phyloP scores from a whole-genome alignment of 2,113 vertebrate species.

The Urocolius indicus region DNA sequence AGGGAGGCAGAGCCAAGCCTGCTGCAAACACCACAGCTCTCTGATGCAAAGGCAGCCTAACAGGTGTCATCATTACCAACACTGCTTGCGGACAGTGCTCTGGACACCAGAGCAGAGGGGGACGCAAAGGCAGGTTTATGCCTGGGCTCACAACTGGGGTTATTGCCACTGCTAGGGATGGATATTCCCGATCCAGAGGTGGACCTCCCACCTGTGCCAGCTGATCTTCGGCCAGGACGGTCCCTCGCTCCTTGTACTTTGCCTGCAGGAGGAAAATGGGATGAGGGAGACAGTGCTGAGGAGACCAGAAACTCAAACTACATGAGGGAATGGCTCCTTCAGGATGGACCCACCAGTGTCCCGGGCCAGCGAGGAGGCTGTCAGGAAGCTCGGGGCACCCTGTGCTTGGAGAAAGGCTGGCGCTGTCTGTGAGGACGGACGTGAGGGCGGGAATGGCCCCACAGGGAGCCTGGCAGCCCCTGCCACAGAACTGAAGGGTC shows the following conservation, averaged over 20 bases:
- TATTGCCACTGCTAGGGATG: background rate
- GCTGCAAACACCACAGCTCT: no score
- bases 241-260: constrained; percentile 97
- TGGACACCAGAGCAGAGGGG: accelerated
- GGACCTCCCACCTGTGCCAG: constrained; percentile 85
- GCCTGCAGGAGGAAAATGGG: constrained; percentile 73
- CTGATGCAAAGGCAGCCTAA: background rate
- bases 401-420: background rate
- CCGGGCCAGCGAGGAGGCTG: background rate
- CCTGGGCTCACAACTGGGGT: background rate
- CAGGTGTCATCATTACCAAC: accelerated
- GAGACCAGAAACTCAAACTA: background rate
- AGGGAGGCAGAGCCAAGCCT: background rate
- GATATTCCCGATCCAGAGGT: no score
- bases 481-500: no score
- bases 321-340: background rate
- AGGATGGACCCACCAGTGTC: accelerated
- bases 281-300: accelerated
- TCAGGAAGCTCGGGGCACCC: background rate
- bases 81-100: accelerated
- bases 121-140: accelerated
- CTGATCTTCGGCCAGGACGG: constrained; percentile 92
- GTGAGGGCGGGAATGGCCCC: background rate
- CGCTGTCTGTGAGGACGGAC: background rate
- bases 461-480: background rate